phyloP scores from a whole-genome alignment of 1,140 invertebrate genomes.

The Nasonia longicornis region DNA sequence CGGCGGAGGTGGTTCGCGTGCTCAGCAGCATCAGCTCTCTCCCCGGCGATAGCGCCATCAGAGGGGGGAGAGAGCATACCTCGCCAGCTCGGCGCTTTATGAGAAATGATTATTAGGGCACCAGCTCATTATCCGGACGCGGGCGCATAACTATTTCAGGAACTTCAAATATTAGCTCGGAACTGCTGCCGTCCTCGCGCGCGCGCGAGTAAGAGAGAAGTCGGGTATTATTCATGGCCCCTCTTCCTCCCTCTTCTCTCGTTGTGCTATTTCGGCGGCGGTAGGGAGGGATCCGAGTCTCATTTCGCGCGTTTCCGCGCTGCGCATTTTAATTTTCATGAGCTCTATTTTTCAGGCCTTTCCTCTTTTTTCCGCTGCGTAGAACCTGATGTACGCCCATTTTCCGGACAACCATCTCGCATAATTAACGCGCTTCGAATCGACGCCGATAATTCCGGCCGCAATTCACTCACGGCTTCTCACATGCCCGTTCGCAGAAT shows the following conservation, averaged over 20 bases:
- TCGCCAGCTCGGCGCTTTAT: neutral
- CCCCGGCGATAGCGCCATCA: neutral
- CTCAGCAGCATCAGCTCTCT: neutral
- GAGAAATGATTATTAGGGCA: slow-evolving; percentile 53
- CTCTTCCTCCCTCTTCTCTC: neutral
- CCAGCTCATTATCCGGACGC: slow-evolving; percentile 51
- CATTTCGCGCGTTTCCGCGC: neutral
- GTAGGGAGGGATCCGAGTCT: neutral
- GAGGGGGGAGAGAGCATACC: neutral
- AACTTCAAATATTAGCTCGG: slow-evolving; percentile 56
- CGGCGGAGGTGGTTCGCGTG: too few relatives aligned
- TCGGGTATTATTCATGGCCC: neutral
- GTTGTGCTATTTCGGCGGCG: neutral
- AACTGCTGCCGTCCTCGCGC: neutral
- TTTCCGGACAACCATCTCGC: too few relatives aligned
- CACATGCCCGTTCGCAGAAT: neutral
- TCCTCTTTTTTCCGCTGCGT: neutral
- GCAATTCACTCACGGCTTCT: neutral
- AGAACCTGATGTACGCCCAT: neutral
- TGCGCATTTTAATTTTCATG: slow-evolving; percentile 3
- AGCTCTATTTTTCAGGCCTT: neutral
- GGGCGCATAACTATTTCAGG: slow-evolving; percentile 51
- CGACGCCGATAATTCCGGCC: neutral
- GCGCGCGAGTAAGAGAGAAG: neutral
- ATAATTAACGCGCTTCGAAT: too few relatives aligned